Conservation (phyloP, 2,113 vertebrate species). For the Marmota flaviventris region DNA sequence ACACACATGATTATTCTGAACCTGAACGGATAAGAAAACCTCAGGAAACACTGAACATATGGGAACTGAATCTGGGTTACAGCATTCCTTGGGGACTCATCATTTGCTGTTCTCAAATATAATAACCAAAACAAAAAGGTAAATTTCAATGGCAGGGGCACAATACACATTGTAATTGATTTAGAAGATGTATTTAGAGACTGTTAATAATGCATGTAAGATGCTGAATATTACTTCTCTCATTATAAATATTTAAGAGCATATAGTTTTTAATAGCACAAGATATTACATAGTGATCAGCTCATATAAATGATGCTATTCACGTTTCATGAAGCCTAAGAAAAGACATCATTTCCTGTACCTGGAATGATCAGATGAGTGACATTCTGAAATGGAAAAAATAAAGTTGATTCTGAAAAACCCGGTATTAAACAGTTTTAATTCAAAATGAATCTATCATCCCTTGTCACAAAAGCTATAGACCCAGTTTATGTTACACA, state of each 20-base stretch:
- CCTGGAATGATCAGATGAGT: background rate
- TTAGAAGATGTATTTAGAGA: slow-evolving; percentile 78
- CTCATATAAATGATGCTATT: background rate
- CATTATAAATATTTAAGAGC: slow-evolving; percentile 82
- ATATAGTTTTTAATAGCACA: slow-evolving; percentile 73
- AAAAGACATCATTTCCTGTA: background rate
- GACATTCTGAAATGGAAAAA: slow-evolving; percentile 11
- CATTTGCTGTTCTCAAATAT: slow-evolving; percentile 40
- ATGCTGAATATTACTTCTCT: slow-evolving; percentile 77
- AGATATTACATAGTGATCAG: slow-evolving; percentile 44
- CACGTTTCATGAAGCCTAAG: background rate
- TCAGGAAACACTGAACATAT: slow-evolving; percentile 42
- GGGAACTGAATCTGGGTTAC: slow-evolving; percentile 72
- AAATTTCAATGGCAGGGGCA: slow-evolving; percentile 61
- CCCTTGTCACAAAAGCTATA: background rate
- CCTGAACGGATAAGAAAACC: slow-evolving; percentile 39
- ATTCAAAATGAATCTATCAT: background rate
- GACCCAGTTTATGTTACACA: background rate
- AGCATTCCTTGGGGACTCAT: slow-evolving; percentile 33
- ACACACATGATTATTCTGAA: background rate
- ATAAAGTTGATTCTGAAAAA: background rate
- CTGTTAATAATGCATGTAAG: slow-evolving; percentile 80
- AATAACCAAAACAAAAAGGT: slow-evolving; percentile 65
- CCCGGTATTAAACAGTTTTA: background rate
- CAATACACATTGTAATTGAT: slow-evolving; percentile 68